Percentiles rank a stretch among this genome's conserved stretches.
Evolutionary conservation across 2,888 invertebrate genomes (phyloP).

Genomic region (Drosophila kanekoi): DNA sequence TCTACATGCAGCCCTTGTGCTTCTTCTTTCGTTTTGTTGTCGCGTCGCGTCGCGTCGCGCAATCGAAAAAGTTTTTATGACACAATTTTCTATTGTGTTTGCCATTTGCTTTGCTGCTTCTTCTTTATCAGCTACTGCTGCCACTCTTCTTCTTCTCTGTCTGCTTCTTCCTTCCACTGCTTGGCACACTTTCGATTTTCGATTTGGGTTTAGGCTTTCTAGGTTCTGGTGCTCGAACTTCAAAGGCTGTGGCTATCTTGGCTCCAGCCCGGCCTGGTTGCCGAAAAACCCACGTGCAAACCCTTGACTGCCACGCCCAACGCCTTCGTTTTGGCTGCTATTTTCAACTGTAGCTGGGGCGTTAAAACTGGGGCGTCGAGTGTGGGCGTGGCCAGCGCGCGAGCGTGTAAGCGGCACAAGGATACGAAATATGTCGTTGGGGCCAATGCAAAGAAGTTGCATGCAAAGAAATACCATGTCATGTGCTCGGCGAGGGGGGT

Average conservation of each 20-base stretch:
- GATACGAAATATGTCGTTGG: constrained; percentile 55
- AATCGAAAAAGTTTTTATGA: constrained; percentile 80
- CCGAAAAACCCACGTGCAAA: background rate
- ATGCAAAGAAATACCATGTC: constrained; percentile 59
- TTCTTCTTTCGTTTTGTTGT: constrained; percentile 12
- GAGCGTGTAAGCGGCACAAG: constrained; percentile 60
- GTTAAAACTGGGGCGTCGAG: constrained; percentile 58
- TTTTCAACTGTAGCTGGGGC: constrained; percentile 55
- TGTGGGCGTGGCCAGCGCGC: constrained; percentile 47
- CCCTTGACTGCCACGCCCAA: constrained; percentile 27
- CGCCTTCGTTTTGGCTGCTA: constrained; percentile 34
- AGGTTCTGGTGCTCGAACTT: constrained; percentile 31
- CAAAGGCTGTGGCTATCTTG: constrained; percentile 13
- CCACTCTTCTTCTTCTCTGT: background rate
- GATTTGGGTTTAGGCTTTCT: constrained; percentile 57
- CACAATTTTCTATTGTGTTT: constrained; percentile 73
- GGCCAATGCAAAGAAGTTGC: constrained; percentile 65
- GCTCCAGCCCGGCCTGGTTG: no score
- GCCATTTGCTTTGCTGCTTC: constrained; percentile 48
- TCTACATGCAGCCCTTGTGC: constrained; percentile 7
- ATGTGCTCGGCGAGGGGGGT: constrained; percentile 14
- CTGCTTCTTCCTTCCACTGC: constrained; percentile 36
- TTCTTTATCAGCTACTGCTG: background rate
- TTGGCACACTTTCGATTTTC: constrained; percentile 79
- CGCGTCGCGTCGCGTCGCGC: constrained; percentile 66